Base-by-base conservation (phyloP, 2,888 invertebrate genomes). In the Drosophila histrio region DNA sequence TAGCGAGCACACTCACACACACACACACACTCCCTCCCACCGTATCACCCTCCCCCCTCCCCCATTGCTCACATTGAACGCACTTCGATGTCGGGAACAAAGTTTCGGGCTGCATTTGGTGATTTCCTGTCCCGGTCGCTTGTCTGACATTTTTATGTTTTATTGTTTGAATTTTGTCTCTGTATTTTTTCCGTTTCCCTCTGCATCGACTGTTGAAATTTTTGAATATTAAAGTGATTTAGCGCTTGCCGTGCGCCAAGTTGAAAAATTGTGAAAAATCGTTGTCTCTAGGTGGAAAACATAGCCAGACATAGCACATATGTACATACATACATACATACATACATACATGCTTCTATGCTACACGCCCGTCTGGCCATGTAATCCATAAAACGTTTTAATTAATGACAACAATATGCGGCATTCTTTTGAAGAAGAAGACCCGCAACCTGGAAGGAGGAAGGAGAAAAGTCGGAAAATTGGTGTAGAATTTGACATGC, bases 341-440 rank as follows among this genome's bases (percentile, higher is more conserved):
- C 3, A 39, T 11, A 32, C 21, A 22, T 41, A 21, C 41, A 50
- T 22, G 24, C 26, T 47, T 21, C 19, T 22, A 15, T 21, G 64
- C 41, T 44, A 22, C 43, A 43, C 49, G 56, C 69, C 58, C 58
- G 69, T 62, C 65, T 75, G 66, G 43, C 63, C 79, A 69, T 86
- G 84, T 88, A 78, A 88, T 88, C 84, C 87, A 84, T 85, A 86
- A 85, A 85, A 88, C 88, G 85, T 83, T 85, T 85, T 85, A 85
- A 85, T 85, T 85, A 85, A 85, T 85, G 86, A 83, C 85, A 86
- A 86, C 88, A 85, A 85, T 87, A 83, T 88, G 86, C 82, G 84
- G 82, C 76, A 66, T 73, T 88, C 78, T 84, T 65, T 76, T n/a
- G n/a, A n/a, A n/a, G 11, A 67, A 60, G 75, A 44, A 43, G 38